phyloP scores from a whole-genome alignment of 2,797 vertebrate species.

The Acanthiza pusilla region DNA sequence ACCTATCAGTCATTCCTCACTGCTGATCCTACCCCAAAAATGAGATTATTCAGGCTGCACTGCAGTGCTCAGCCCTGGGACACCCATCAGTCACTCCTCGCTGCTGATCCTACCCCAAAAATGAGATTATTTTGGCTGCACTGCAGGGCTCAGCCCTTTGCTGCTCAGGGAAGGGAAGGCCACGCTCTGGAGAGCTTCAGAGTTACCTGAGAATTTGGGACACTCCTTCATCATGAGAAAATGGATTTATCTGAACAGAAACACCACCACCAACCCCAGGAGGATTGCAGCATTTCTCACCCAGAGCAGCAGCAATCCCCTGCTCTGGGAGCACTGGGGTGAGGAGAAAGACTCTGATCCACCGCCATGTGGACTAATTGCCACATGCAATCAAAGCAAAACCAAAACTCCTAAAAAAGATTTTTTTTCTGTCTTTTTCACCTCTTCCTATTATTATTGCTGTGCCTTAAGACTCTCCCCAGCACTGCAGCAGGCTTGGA shows the following conservation, averaged over 20 bases:
- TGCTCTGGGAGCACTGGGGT: rapidly evolving
- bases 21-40: no score
- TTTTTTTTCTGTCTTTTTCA: no score
- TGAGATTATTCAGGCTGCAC: no score
- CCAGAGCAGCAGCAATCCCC: neutral
- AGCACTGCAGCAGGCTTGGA: neutral
- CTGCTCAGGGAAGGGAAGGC: neutral
- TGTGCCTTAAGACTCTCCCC: neutral
- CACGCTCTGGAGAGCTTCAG: neutral
- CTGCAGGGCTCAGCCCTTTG: neutral
- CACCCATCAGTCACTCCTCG: neutral
- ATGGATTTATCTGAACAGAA: neutral
- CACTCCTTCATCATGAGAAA: neutral
- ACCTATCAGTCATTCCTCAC: neutral
- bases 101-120: neutral
- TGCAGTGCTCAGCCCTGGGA: neutral
- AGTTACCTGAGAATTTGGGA: neutral
- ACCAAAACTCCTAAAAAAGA: neutral
- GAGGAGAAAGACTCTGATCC: neutral
- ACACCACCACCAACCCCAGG: rapidly evolving
- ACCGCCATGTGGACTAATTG: rapidly evolving
- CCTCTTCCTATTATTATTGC: no score
- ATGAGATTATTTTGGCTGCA: neutral
- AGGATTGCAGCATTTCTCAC: rapidly evolving
- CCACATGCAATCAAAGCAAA: neutral